phyloP scores from a whole-genome alignment of 2,888 invertebrate genomes.

The Drosophila affinis region DNA sequence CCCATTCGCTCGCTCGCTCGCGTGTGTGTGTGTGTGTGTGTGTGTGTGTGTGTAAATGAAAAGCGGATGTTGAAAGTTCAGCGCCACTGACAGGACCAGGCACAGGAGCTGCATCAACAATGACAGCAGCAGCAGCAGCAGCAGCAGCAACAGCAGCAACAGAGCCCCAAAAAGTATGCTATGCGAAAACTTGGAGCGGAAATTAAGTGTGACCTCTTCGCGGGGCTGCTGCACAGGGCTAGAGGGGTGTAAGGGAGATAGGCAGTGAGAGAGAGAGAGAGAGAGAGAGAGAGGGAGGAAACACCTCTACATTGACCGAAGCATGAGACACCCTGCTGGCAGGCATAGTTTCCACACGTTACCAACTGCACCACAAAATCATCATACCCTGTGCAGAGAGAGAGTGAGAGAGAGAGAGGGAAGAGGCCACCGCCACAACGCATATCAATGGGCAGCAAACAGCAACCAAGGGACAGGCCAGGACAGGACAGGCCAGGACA shows the following conservation, averaged over 20 bases:
- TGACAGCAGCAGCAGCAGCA: slow-evolving; percentile 55
- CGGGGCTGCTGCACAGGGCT: slow-evolving; percentile 58
- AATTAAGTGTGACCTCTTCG: slow-evolving; percentile 79
- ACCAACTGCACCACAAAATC: background rate
- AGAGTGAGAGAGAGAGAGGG: background rate
- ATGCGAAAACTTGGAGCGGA: slow-evolving; percentile 69
- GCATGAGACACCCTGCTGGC: background rate
- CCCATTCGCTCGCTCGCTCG: slow-evolving; percentile 29
- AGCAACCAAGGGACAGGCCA: slow-evolving; percentile 1
- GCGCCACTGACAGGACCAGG: slow-evolving; percentile 65
- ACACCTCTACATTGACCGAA: background rate
- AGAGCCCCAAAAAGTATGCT: slow-evolving; percentile 67
- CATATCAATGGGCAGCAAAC: slow-evolving; percentile 36
- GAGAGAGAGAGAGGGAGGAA: background rate
- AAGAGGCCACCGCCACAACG: slow-evolving; percentile 12
- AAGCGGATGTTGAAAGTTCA: slow-evolving; percentile 78
- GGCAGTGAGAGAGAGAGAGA: background rate
- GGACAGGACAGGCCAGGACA: slow-evolving; percentile 2
- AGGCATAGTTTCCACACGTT: too few species aligned
- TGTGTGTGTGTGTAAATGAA: slow-evolving; percentile 63
- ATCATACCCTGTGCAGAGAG: background rate
- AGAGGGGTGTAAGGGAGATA: slow-evolving; percentile 2
- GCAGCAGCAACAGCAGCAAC: slow-evolving; percentile 25
- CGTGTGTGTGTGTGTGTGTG: slow-evolving; percentile 44
- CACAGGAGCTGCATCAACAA: slow-evolving; percentile 69